Conservation (phyloP, 2,888 invertebrate species). For the Volucella inanis region DNA sequence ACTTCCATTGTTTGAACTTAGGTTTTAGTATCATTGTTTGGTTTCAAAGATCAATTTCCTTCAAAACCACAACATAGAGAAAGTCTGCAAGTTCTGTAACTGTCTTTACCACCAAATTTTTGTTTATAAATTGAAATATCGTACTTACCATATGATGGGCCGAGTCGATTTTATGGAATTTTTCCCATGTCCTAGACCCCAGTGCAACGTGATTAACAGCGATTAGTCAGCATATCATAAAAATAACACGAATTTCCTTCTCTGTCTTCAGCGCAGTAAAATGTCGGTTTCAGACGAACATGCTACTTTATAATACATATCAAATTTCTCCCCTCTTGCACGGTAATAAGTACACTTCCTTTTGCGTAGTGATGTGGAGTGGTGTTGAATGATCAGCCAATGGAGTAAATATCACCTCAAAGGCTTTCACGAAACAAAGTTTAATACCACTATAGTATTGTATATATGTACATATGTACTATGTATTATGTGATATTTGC, state of each 20-base stretch:
- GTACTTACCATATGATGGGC: not conserved
- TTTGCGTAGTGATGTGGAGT: not conserved
- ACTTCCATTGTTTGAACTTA: constrained; percentile 5
- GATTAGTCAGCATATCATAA: constrained; percentile 24
- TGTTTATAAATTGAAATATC: not conserved
- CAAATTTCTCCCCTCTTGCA: constrained; percentile 38
- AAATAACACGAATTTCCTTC: constrained; percentile 22
- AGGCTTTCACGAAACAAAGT: constrained; percentile 26
- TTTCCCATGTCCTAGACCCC: constrained; percentile 51
- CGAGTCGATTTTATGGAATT: constrained; percentile 31
- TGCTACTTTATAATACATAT: constrained; percentile 35
- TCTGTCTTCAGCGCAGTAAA: constrained; percentile 10
- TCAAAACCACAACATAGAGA: constrained; percentile 43
- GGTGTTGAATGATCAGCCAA: constrained; percentile 45
- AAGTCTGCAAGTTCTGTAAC: constrained; percentile 17
- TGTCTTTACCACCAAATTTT: constrained; percentile 12
- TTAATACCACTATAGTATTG: constrained; percentile 9
- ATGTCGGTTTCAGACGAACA: constrained; percentile 42
- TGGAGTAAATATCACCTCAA: constrained; percentile 30
- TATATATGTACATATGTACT: no score
- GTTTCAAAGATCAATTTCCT: constrained; percentile 11
- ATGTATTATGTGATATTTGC: no score
- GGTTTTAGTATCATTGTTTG: not conserved
- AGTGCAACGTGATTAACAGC: constrained; percentile 1
- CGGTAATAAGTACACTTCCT: constrained; percentile 13